Percentiles rank a stretch among this genome's conserved stretches.
Evolutionary conservation across 1,140 invertebrate species (phyloP).

Genomic region (Bombus superbus): DNA sequence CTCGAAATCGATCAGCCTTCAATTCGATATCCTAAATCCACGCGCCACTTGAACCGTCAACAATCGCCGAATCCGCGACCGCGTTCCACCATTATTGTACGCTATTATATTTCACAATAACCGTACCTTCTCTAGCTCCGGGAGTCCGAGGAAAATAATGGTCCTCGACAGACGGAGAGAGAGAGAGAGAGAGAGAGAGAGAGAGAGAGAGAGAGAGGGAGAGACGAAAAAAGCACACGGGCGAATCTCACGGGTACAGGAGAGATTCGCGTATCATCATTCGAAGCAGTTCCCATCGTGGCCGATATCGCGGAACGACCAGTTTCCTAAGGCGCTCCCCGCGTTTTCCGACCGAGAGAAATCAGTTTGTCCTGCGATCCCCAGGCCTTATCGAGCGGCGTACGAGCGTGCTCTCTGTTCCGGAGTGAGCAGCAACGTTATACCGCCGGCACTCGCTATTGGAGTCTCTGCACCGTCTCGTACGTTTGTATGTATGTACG

Average conservation of each 20-base stretch:
- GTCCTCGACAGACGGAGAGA: background rate
- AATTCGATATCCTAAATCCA: constrained; percentile 19
- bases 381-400: constrained; percentile 36
- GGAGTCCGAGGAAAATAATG: background rate
- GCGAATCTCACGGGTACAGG: background rate
- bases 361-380: constrained; percentile 50
- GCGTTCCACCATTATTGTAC: background rate
- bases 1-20: background rate
- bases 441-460: background rate
- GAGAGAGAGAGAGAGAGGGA: too few species aligned
- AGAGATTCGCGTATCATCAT: constrained; percentile 40
- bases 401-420: background rate
- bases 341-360: constrained; percentile 56
- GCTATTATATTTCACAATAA: constrained; percentile 35
- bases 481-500: background rate
- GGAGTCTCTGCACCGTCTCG: background rate
- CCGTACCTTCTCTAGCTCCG: background rate
- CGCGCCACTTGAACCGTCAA: constrained; percentile 14
- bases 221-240: background rate
- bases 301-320: constrained; percentile 60
- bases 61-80: constrained; percentile 21
- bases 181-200: too few species aligned
- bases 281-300: constrained; percentile 26
- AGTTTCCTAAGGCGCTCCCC: constrained; percentile 13
- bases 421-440: background rate